Evolutionary conservation across 2,113 vertebrate species (phyloP), one percentile per base, ranked within the genome.

Genomic region (Urocolius indicus): DNA sequence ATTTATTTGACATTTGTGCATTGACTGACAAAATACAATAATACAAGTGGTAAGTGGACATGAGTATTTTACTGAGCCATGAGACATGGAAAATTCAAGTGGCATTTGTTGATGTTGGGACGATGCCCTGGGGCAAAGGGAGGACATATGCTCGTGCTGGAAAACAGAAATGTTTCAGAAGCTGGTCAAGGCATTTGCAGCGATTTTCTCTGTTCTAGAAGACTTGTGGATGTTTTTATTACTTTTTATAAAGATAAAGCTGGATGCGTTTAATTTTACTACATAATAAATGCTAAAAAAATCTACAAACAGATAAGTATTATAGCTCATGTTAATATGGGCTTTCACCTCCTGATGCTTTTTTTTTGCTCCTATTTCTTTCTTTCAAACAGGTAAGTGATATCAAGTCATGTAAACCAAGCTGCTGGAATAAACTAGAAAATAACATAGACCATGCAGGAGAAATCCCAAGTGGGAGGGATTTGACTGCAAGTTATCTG

Each of bases 361-460:
- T 82, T 67, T 67, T 75, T 94, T 94, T 95, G 59, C 63, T 91
- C 62, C 24, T 38, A 43, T 95, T 94, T 84, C 66, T 94, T 81
- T 80, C 52, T 58, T 86, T 82, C 69, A 96, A 89, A 90, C 21
- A 29, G 91, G 84, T 95, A 94, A 96, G 93, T 65, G 95, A 95
- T 96, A 92, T 73, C 83, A 45, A 76, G 76, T 66, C 65, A 38
- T 89, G 95, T 95, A 97, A 97, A 95, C 73, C 59, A 96, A 95
- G 67, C 72, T 87, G 80, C 73, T 95, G 77, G 91, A 94, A 97
- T 85, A 96, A 96, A 51, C 65, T 73, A 78, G 90, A 96, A 97
- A 97, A 96, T 91, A 41, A 36, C 77, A 94, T 82, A 76, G 89
- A 92, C 59, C 85, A 95, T 36, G 34, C 52, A 93, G 72, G 89